These are phyloP conservation scores for Ammodytes marinus DNA, from an alignment of 2,113 vertebrate species.

Conservation along the genomic window DNA sequence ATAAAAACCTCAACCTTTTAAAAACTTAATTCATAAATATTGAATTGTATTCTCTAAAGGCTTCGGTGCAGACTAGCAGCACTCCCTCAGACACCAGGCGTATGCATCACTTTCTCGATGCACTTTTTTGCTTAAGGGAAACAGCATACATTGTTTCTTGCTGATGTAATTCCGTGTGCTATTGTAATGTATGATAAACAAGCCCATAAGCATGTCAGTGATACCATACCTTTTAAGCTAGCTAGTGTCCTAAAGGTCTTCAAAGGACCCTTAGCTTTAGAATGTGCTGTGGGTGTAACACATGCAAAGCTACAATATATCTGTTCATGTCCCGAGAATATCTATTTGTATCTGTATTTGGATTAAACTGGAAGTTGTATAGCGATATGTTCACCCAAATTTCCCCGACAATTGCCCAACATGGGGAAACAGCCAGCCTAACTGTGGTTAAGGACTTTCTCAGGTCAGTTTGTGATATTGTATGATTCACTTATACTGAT, in stretches of 20 bases:
- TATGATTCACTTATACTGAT: constrained; percentile 27
- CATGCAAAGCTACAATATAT: not conserved
- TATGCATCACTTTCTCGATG: constrained; percentile 17
- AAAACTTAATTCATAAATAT: constrained; percentile 16
- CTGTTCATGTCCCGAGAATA: not conserved
- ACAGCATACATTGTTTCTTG: constrained; percentile 19
- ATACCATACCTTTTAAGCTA: not conserved
- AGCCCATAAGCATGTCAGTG: not conserved
- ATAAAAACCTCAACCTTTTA: not conserved
- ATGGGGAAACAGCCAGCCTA: constrained; percentile 1
- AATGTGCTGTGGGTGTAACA: not conserved
- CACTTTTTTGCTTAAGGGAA: constrained; percentile 15
- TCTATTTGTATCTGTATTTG: not conserved
- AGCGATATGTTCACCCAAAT: constrained; percentile 26
- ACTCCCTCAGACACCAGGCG: not conserved
- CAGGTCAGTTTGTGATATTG: constrained; percentile 43
- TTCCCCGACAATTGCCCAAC: constrained; percentile 21
- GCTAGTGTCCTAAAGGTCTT: not conserved
- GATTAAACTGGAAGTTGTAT: not conserved
- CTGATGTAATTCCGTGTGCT: constrained; percentile 42
- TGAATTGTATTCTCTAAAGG: not conserved
- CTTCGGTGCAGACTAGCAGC: constrained; percentile 5
- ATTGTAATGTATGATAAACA: constrained; percentile 14
- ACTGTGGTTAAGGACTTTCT: constrained; percentile 27
- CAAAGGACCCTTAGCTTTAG: not conserved